Percentiles rank a stretch among this genome's conserved stretches.
Evolutionary conservation across 1,140 invertebrate genomes (phyloP).

Genomic region (Trichonephila clavata): DNA sequence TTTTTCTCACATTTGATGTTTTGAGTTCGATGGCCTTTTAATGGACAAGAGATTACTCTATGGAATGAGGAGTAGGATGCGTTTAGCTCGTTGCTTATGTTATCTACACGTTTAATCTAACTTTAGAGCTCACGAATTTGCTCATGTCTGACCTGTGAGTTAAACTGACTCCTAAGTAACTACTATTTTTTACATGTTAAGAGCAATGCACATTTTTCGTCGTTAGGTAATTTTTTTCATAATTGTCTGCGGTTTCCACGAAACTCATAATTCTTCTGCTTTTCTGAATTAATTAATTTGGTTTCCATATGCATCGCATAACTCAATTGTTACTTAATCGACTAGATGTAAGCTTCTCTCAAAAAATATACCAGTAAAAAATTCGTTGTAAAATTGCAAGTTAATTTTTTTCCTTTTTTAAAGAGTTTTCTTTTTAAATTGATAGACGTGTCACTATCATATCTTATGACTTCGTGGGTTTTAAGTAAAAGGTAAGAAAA

Average conservation of each 20-base stretch:
- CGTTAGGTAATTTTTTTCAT: background rate
- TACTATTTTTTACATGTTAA: slow-evolving; percentile 15
- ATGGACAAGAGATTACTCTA: background rate
- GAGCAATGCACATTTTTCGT: background rate
- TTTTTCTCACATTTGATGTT: slow-evolving; percentile 6
- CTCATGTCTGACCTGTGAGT: slow-evolving; percentile 11
- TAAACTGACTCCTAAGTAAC: slow-evolving; percentile 30
- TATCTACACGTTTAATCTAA: slow-evolving; percentile 6
- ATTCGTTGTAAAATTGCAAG: too few relatives aligned
- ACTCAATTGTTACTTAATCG: too few relatives aligned
- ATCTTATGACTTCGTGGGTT: too few relatives aligned
- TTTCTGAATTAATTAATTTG: too few relatives aligned
- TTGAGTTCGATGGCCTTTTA: slow-evolving; percentile 28
- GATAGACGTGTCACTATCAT: too few relatives aligned
- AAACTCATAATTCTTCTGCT: too few relatives aligned
- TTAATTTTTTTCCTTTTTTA: too few relatives aligned
- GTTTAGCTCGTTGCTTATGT: background rate
- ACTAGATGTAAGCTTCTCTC: too few relatives aligned
- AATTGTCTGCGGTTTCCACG: background rate
- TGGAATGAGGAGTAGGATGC: slow-evolving; percentile 4
- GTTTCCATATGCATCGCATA: too few relatives aligned
- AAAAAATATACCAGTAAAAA: too few relatives aligned
- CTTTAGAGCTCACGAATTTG: slow-evolving; percentile 15
- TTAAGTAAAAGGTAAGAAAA: too few relatives aligned
- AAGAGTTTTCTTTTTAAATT: too few relatives aligned